Percentiles rank a stretch among this genome's conserved stretches.
phyloP scores from a whole-genome alignment of 2,113 vertebrate genomes.

The cat (Felis catus) region F.catus_Fca126_mat1.0 CM031415.1:1895001-1895500 shows the following conservation, averaged over 20 bases:
- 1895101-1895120: not conserved
- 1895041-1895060: too few species aligned
- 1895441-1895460: too few species aligned
- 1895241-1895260: not conserved
- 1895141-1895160: not conserved
- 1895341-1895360: not conserved
- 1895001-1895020: too few species aligned
- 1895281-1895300: not conserved
- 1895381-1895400: too few species aligned
- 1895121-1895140: not conserved
- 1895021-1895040: too few species aligned
- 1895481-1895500: too few species aligned
- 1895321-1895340: not conserved
- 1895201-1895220: not conserved
- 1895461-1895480: too few species aligned
- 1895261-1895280: not conserved
- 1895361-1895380: not conserved
- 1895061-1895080: not conserved
- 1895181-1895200: rapidly evolving
- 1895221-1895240: not conserved
- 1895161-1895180: not conserved
- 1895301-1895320: not conserved
- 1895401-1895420: not conserved
- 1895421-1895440: too few species aligned
- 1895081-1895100: not conserved